phyloP scores from a whole-genome alignment of 2,888 invertebrate genomes.

The Rotaria sp. region DNA sequence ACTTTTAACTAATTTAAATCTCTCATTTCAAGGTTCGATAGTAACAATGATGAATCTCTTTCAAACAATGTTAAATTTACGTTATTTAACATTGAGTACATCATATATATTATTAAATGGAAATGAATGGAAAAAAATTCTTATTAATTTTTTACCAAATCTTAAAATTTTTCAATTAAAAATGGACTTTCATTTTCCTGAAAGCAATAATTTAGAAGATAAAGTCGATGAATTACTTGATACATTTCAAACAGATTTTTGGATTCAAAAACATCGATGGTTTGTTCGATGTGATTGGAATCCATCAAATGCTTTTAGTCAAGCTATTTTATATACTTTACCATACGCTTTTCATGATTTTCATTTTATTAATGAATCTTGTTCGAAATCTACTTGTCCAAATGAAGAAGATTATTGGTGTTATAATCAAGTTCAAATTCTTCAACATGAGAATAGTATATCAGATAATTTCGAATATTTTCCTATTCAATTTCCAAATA shows the following conservation, averaged over 20 bases:
- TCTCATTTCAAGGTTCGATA: not conserved
- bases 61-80: not conserved
- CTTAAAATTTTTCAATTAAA: not conserved
- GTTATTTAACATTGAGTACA: not conserved
- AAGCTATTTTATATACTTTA: not conserved
- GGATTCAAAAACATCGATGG: not conserved
- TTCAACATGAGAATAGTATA: not conserved
- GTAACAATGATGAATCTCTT: not conserved
- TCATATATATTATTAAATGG: not conserved
- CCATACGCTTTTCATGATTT: not conserved
- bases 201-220: not conserved
- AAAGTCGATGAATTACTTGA: not conserved
- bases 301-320: not conserved
- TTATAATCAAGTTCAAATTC: not conserved
- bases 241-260: not conserved
- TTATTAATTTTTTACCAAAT: not conserved
- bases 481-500: not conserved
- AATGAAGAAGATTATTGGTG: not conserved
- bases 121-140: not conserved
- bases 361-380: not conserved
- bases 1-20: not conserved
- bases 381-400: not conserved
- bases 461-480: not conserved
- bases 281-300: not conserved
- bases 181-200: not conserved